Evolutionary conservation across 2,797 vertebrate species (phyloP).

Genomic region (Distichodus sexfasciatus): DNA sequence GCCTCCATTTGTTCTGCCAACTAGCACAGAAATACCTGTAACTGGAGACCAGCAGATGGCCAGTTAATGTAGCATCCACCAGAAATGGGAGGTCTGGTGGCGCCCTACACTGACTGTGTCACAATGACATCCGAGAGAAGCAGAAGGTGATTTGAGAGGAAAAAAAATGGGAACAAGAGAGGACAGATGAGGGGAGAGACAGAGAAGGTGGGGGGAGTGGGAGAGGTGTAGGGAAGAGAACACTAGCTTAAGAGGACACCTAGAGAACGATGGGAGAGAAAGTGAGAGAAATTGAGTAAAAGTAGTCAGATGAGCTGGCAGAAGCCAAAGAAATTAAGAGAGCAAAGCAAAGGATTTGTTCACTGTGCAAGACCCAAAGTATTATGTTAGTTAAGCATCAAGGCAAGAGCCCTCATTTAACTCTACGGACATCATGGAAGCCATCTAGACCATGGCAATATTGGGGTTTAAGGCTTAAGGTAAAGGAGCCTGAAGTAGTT

Average conservation of each 20-base stretch:
- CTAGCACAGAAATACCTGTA: neutral
- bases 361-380: no score
- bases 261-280: neutral
- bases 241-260: neutral
- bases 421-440: no score
- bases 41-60: neutral
- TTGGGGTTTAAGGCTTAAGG: no score
- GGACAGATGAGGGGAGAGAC: neutral
- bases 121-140: neutral
- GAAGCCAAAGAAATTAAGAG: no score
- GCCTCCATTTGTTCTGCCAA: neutral
- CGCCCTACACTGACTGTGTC: neutral
- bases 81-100: neutral
- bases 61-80: conserved; percentile 10
- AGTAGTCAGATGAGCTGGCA: no score
- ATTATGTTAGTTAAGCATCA: no score
- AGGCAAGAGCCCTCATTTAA: no score
- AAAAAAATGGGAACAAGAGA: neutral
- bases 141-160: neutral
- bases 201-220: neutral
- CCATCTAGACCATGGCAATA: no score
- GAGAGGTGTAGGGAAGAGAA: neutral
- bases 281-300: no score
- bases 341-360: no score
- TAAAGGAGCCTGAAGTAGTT: no score